A percentile compares a stretch with the other conserved stretches of the same genome.
These are phyloP conservation scores for Girardia tigrina DNA, from an alignment of 2,888 invertebrate species.

Conservation along the genomic window DNA sequence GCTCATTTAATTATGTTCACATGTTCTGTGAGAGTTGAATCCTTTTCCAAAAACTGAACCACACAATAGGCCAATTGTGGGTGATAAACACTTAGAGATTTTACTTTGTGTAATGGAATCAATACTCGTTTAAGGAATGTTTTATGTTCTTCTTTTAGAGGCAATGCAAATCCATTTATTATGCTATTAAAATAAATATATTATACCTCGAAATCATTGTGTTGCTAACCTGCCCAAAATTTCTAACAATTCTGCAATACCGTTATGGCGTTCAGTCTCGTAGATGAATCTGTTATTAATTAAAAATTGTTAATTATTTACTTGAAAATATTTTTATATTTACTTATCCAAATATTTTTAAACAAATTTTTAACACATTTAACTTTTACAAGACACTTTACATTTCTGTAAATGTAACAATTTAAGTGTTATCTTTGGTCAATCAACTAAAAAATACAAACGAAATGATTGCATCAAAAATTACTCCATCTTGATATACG, in stretches of 20 bases:
- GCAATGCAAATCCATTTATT: conserved; percentile 94
- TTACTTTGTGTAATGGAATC: conserved; percentile 86
- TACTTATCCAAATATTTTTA: no score
- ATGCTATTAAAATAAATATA: conserved; percentile 55
- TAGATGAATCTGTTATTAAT: conserved; percentile 96
- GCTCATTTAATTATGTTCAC: background rate
- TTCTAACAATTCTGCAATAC: conserved; percentile 85
- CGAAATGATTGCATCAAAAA: no score
- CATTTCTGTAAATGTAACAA: no score
- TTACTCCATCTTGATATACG: no score
- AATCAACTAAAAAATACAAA: no score
- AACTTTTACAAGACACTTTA: no score
- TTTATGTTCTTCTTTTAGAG: conserved; percentile 93
- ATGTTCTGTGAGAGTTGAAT: conserved; percentile 72
- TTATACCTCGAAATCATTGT: background rate
- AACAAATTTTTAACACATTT: no score
- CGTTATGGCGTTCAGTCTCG: conserved; percentile 95
- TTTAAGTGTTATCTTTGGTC: no score
- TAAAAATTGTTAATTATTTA: no score
- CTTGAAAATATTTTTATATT: no score
- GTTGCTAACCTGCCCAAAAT: conserved; percentile 75
- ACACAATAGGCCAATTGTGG: conserved; percentile 95
- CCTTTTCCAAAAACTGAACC: conserved; percentile 93
- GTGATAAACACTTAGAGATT: conserved; percentile 86
- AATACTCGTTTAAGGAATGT: conserved; percentile 83